Evolutionary conservation across 1,140 invertebrate genomes (phyloP).

Genomic region (Drosophila nigrodunni): DNA sequence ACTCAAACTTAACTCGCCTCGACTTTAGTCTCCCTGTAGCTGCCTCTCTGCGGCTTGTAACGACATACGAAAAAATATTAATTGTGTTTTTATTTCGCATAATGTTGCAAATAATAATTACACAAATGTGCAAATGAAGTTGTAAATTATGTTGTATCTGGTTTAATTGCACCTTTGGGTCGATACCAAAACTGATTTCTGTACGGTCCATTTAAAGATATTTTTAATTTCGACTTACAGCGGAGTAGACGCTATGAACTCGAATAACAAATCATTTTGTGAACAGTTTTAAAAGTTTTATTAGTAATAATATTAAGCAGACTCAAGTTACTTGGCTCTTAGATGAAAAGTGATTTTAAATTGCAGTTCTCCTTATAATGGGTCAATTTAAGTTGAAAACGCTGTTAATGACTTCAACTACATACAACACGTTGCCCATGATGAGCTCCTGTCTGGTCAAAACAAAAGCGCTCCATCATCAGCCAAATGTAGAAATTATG

Average conservation of each 20-base stretch:
- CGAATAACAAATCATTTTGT: no score
- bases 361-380: neutral
- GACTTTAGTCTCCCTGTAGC: neutral
- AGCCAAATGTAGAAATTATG: conserved; percentile 77
- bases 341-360: conserved; percentile 12
- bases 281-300: neutral
- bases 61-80: conserved; percentile 75
- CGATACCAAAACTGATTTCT: conserved; percentile 48
- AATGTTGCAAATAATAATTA: conserved; percentile 84
- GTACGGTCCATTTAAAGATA: neutral
- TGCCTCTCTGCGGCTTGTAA: conserved; percentile 55
- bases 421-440: conserved; percentile 30
- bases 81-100: conserved; percentile 84
- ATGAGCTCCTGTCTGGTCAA: conserved; percentile 30
- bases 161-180: conserved; percentile 75
- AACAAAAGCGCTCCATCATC: conserved; percentile 69
- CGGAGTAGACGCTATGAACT: no score
- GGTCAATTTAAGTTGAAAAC: conserved; percentile 32
- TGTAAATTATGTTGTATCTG: conserved; percentile 83
- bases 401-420: conserved; percentile 64
- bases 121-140: conserved; percentile 84
- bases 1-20: conserved; percentile 16
- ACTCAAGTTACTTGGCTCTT: neutral
- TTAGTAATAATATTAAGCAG: neutral
- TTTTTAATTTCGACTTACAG: neutral